Evolutionary conservation across 2,797 vertebrate genomes (phyloP).

Genomic region (Babyrousa celebensis): DNA sequence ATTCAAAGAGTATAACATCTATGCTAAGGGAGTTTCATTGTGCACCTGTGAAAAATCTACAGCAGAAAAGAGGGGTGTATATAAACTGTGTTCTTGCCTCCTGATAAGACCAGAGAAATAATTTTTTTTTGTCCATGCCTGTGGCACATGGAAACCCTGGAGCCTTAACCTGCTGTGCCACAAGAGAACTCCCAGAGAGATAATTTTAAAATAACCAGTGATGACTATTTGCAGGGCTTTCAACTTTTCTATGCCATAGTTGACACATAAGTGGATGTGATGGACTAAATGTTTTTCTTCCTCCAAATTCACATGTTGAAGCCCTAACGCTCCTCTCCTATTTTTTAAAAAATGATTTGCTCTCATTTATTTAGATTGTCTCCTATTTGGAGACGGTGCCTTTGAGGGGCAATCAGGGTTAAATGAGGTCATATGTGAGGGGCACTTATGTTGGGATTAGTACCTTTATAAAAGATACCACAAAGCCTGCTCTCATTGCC

Average conservation of each 20-base stretch:
- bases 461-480: neutral
- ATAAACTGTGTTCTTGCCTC: slow-evolving; percentile 1
- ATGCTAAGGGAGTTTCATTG: neutral
- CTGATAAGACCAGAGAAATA: neutral
- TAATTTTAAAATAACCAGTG: neutral
- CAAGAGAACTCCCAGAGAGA: neutral
- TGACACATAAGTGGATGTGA: neutral
- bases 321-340: no score
- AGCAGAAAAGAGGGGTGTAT: neutral
- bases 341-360: no score
- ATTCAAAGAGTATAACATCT: neutral
- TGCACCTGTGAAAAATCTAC: neutral
- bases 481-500: neutral
- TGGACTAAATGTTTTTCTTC: neutral
- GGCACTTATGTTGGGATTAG: neutral
- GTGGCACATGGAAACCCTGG: no score
- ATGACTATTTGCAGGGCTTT: neutral
- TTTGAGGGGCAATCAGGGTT: neutral
- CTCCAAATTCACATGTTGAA: neutral
- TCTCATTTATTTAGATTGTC: no score
- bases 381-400: neutral
- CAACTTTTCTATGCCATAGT: neutral
- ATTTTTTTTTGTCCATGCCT: no score
- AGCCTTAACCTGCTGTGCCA: no score
- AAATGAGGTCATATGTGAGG: neutral